Evolutionary conservation across 2,888 invertebrate genomes (phyloP).

Genomic region (Mantis religiosa): DNA sequence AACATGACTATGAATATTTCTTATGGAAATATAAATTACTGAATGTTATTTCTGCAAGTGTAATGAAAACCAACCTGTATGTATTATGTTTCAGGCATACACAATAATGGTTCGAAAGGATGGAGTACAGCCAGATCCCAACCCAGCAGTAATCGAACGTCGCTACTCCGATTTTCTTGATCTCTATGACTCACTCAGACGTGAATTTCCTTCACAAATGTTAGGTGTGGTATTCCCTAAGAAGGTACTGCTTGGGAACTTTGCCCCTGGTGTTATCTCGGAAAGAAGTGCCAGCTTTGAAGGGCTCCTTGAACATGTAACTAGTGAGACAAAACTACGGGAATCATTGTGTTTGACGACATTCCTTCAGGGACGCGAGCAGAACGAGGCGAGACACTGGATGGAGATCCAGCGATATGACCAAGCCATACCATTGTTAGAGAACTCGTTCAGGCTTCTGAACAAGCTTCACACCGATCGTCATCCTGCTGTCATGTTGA

Average conservation of each 20-base stretch:
- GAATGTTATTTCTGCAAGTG: not conserved
- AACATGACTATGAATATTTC: too few species aligned
- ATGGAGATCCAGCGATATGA: conserved; percentile 57
- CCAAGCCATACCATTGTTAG: conserved; percentile 59
- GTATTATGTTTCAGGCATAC: conserved; percentile 47
- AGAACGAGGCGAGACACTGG: conserved; percentile 56
- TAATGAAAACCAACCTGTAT: not conserved
- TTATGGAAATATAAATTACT: not conserved
- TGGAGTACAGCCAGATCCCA: conserved; percentile 53
- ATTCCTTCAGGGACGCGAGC: conserved; percentile 60
- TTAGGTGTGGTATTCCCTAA: conserved; percentile 58
- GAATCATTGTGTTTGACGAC: conserved; percentile 54
- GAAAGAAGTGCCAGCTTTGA: conserved; percentile 63
- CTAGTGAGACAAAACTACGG: conserved; percentile 53
- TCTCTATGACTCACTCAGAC: conserved; percentile 58
- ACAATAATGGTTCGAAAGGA: conserved; percentile 61
- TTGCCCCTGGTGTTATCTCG: conserved; percentile 62
- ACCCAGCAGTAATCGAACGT: conserved; percentile 62
- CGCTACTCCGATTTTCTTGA: conserved; percentile 69
- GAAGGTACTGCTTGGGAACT: conserved; percentile 67
- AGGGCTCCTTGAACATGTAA: conserved; percentile 54
- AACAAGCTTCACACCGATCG: conserved; percentile 61
- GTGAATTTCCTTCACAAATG: conserved; percentile 54
- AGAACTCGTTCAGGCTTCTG: conserved; percentile 63
- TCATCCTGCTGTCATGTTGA: conserved; percentile 61